phyloP scores from a whole-genome alignment of 1,140 invertebrate species.

The Frieseomelitta varia region DNA sequence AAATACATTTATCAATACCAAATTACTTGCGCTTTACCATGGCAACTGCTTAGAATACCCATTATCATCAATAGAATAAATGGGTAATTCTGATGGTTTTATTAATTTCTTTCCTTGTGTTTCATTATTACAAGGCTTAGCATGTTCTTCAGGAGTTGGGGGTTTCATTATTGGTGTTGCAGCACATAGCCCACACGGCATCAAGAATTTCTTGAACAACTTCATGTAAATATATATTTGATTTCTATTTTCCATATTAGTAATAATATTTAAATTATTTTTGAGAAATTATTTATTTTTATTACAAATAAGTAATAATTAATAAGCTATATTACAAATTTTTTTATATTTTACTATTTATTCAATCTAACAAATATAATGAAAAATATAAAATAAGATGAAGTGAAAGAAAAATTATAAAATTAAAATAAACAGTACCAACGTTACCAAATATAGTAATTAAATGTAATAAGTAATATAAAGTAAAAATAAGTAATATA shows the following conservation, averaged over 20 bases:
- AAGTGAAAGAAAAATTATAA: not conserved
- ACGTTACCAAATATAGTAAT: too few species aligned
- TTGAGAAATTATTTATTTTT: not conserved
- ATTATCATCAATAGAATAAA: conserved; percentile 73
- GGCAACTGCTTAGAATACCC: conserved; percentile 60
- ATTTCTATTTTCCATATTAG: conserved; percentile 10
- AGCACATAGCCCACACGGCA: conserved; percentile 79
- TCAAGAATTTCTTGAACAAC: conserved; percentile 79
- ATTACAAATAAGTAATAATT: not conserved
- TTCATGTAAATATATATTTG: conserved; percentile 58
- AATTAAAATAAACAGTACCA: conserved; percentile 1
- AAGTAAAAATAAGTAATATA: too few species aligned
- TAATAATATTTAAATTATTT: conserved; percentile 11
- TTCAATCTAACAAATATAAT: not conserved
- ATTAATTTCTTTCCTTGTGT: conserved; percentile 65
- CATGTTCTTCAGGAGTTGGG: conserved; percentile 46
- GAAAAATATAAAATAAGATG: not conserved
- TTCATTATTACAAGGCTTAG: conserved; percentile 55
- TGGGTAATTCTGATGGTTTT: conserved; percentile 77
- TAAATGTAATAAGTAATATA: too few species aligned
- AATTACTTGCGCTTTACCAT: conserved; percentile 81
- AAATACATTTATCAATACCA: conserved; percentile 37
- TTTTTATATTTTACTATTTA: not conserved
- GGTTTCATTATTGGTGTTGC: conserved; percentile 72
- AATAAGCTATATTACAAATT: not conserved